Evolutionary conservation across 1,140 invertebrate species (phyloP), one percentile per base, ranked within the genome.

Genomic region (Trichonephila clavata): DNA sequence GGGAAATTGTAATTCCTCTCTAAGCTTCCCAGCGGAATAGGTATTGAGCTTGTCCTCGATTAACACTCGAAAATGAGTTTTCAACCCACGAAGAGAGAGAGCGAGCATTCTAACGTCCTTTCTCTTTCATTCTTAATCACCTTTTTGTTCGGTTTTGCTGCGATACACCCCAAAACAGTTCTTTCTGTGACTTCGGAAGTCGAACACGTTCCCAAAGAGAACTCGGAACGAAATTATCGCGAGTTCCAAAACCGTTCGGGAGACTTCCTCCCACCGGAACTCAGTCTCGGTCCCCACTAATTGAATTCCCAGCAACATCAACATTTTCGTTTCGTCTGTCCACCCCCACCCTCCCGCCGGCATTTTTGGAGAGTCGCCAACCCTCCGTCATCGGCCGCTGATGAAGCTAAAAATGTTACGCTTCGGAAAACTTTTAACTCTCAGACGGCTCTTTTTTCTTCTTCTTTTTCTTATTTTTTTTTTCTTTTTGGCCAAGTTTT

Each of bases 271-370:
- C 39, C 86, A n/a, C 43, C 68, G 50, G 50, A 57, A 24, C 61
- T 43, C 20, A 16, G 27, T 68, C 43, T 24, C 16, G 86, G 60
- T 50, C 27, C 61, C 21, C 50, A 68, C 68, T 90, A 90, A 90
- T 90, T 90, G 71, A 90, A 90, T 90, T 90, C 68, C 50, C 43
- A 27, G 88, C 88, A 59, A 80, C 88, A 68, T 90, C 88, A 90
- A 90, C 88, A 90, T 90, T 86, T 50, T 90, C 61, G 27, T 16
- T 88, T 71, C 86, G 61, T 65, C 63, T 63, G n/a, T n/a, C 32
- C 88, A 20, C 71, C 88, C 65, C 65, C 21, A 2, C n/a, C 7
- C 68, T 32, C 68, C 27, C 24, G 27, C 18, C 24, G 18, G 61
- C 61, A 65, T 32, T 90, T 80, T 60, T 90, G 88, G 88, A 90